Evolutionary conservation across 2,113 vertebrate genomes (phyloP).

Genomic region (Paradisaea rubra): DNA sequence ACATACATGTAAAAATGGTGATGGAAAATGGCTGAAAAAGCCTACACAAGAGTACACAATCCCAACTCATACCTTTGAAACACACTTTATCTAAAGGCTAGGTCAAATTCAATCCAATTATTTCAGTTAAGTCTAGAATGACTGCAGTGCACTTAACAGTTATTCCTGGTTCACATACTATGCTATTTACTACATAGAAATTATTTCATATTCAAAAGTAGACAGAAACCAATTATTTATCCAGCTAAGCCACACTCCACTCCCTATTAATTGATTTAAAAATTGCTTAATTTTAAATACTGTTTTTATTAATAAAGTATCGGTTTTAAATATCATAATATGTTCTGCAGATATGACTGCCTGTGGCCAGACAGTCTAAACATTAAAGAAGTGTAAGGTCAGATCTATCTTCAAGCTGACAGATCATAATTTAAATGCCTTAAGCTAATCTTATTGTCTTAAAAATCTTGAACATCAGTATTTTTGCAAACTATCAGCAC

Average conservation of each 20-base stretch:
- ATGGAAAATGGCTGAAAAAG: not conserved
- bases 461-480: constrained; percentile 80
- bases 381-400: constrained; percentile 71
- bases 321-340: constrained; percentile 50
- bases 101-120: not conserved
- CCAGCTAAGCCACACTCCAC: not conserved
- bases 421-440: constrained; percentile 73
- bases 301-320: constrained; percentile 51
- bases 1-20: not conserved
- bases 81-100: not conserved
- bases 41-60: rapidly evolving
- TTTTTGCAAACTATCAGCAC: constrained; percentile 87
- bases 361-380: constrained; percentile 62
- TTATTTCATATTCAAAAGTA: not conserved
- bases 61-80: not conserved
- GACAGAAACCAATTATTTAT: not conserved
- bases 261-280: not conserved
- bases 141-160: not conserved
- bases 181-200: not conserved
- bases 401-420: constrained; percentile 74
- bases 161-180: not conserved
- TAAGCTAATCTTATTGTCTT: constrained; percentile 74
- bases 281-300: constrained; percentile 3
- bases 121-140: not conserved
- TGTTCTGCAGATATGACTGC: constrained; percentile 59